Evolutionary conservation across 2,797 vertebrate genomes (phyloP).

Genomic region (Sarcoramphus papa): DNA sequence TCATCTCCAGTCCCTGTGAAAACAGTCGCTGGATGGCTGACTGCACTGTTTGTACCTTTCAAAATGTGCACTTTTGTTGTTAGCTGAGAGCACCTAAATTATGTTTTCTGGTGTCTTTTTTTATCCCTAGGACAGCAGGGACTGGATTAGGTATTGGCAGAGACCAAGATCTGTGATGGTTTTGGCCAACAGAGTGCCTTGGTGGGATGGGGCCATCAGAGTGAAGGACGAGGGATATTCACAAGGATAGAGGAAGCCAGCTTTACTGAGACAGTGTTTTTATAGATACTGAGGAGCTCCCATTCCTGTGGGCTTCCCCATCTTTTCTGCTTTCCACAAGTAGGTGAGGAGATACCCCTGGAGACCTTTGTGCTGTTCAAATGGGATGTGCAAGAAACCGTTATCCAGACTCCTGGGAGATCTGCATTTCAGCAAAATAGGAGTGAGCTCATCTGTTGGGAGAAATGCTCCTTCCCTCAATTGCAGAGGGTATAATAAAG

Average conservation of each 20-base stretch:
- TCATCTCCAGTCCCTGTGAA: not conserved
- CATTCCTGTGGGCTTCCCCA: not conserved
- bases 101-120: not conserved
- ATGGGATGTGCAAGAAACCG: not conserved
- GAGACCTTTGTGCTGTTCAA: not conserved
- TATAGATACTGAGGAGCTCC: not conserved
- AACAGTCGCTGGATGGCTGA: rapidly evolving
- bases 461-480: not conserved
- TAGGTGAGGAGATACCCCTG: not conserved
- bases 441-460: not conserved
- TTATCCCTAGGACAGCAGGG: not conserved
- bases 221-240: not conserved
- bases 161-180: not conserved
- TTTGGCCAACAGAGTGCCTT: not conserved
- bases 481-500: not conserved
- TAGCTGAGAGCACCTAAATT: not conserved
- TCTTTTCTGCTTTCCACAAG: not conserved
- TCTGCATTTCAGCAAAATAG: not conserved
- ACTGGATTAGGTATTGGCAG: not conserved
- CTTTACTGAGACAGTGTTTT: not conserved
- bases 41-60: not conserved
- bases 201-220: not conserved
- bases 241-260: not conserved
- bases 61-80: not conserved
- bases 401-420: not conserved